Conservation (phyloP, 2,888 invertebrate genomes). For the Catocala nupta region DNA sequence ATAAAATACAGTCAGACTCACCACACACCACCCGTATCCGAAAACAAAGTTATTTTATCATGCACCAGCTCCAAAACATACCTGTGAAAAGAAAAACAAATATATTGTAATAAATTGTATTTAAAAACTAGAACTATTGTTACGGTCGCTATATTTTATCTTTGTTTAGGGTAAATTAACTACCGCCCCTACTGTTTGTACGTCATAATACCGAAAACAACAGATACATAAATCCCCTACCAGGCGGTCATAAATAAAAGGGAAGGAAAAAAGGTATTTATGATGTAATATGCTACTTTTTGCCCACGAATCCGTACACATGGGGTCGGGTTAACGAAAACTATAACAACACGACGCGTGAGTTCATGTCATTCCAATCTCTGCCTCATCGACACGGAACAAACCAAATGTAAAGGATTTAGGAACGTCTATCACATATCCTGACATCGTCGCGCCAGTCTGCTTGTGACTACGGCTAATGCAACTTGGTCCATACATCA, state of each 20-base stretch:
- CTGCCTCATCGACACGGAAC: too few species aligned
- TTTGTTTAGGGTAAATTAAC: conserved; percentile 32
- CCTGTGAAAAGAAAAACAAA: conserved; percentile 10
- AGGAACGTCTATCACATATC: too few species aligned
- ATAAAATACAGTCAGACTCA: background rate
- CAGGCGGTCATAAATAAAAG: conserved; percentile 27
- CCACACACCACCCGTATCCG: background rate
- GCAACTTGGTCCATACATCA: too few species aligned
- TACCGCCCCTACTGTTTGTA: conserved; percentile 17
- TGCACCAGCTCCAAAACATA: conserved; percentile 5
- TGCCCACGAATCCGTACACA: background rate
- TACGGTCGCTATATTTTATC: conserved; percentile 16
- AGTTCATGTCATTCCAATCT: too few species aligned
- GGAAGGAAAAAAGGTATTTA: conserved; percentile 28
- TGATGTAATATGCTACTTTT: conserved; percentile 18
- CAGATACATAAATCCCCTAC: conserved; percentile 41
- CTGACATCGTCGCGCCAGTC: too few species aligned
- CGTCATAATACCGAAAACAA: conserved; percentile 42
- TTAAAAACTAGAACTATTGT: conserved; percentile 1
- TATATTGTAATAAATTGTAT: conserved; percentile 3
- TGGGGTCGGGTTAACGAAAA: background rate
- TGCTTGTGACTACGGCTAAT: too few species aligned
- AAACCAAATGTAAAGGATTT: too few species aligned
- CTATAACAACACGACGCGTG: background rate
- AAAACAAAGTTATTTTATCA: background rate